phyloP scores from a whole-genome alignment of 1,140 invertebrate genomes.

The Dreissena polymorpha region DNA sequence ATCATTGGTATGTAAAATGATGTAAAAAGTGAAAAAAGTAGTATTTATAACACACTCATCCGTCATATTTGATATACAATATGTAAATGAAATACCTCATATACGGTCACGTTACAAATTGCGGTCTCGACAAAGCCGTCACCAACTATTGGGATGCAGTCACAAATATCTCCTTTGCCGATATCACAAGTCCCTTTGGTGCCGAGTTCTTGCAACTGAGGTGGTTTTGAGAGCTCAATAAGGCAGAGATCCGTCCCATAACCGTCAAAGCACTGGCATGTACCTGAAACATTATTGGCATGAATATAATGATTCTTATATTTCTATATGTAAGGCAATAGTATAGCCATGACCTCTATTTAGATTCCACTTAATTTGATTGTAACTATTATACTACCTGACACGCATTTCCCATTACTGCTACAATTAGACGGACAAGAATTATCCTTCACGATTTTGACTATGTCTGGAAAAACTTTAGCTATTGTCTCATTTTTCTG shows the following conservation, averaged over 20 bases:
- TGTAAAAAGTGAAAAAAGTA: no score
- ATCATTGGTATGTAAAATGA: no score
- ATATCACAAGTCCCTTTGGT: conserved; percentile 26
- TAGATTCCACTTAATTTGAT: background rate
- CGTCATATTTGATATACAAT: background rate
- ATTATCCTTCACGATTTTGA: background rate
- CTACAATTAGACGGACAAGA: conserved; percentile 30
- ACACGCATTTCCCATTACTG: conserved; percentile 19
- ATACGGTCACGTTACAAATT: conserved; percentile 6
- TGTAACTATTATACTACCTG: background rate
- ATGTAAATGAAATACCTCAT: conserved; percentile 7
- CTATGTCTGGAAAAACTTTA: conserved; percentile 14
- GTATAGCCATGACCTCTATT: background rate
- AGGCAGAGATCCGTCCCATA: conserved; percentile 38
- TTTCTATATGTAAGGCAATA: background rate
- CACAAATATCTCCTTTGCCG: conserved; percentile 11
- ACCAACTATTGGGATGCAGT: conserved; percentile 29
- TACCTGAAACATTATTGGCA: conserved; percentile 4
- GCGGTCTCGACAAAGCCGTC: conserved; percentile 24
- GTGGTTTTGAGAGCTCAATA: background rate
- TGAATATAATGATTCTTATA: background rate
- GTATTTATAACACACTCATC: background rate
- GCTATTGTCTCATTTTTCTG: conserved; percentile 19
- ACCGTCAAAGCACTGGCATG: conserved; percentile 6
- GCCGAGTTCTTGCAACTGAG: conserved; percentile 1